Conservation (phyloP, 2,113 vertebrate species). For the Saguinus midas region DNA sequence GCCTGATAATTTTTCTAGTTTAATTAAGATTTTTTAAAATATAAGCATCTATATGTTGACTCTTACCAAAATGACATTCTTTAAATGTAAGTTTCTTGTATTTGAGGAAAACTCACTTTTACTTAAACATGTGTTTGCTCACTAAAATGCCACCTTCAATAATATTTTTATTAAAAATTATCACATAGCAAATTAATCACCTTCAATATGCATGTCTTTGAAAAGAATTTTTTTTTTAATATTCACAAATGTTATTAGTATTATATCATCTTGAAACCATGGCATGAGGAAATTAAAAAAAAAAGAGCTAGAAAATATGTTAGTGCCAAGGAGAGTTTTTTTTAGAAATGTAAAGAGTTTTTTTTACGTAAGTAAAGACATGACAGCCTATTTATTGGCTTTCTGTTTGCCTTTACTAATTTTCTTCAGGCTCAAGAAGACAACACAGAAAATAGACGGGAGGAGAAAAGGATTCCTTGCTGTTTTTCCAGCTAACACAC, state of each 20-base stretch:
- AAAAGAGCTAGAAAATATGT: neutral
- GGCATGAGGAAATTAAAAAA: neutral
- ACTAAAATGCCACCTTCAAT: neutral
- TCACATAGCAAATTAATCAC: neutral
- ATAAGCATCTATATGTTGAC: neutral
- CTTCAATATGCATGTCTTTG: neutral
- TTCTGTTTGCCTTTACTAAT: neutral
- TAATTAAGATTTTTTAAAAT: neutral
- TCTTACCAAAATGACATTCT: neutral
- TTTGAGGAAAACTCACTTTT: neutral
- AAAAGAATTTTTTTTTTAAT: neutral
- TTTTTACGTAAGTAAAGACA: neutral
- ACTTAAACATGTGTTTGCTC: neutral
- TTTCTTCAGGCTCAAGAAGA: neutral
- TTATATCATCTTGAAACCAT: neutral
- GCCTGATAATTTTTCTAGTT: neutral
- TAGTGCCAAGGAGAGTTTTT: neutral
- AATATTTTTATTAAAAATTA: neutral
- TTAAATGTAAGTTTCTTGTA: neutral
- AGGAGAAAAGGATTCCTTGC: neutral
- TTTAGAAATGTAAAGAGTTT: neutral
- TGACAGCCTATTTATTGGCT: neutral
- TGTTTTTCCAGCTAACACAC: neutral
- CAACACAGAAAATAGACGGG: neutral
- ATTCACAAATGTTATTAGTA: neutral